Evolutionary conservation across 2,113 vertebrate species (phyloP), one percentile per base, ranked within the genome.

Genomic region (Siphamia tubifer): DNA sequence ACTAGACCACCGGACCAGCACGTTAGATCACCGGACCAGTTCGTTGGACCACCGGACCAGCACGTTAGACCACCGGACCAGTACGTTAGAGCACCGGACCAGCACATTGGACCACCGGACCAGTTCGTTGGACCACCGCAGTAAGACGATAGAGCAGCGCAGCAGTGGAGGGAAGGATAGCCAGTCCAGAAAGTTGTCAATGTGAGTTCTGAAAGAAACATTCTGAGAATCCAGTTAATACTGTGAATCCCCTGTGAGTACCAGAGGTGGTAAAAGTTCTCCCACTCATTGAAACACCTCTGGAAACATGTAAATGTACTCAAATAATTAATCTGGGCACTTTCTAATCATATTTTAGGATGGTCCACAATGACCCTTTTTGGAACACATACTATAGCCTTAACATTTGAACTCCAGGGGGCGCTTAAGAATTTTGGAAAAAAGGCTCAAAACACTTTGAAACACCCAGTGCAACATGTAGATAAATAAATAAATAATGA

Each of bases 151-250:
- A 32, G 95, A 98, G 10, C 88, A 92, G 32, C 94, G 94, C 79
- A 90, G 21, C 51, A 92, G 77, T 12, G 91, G 92, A 19, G 87
- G 85, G 74, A 98, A 95, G 90, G 96, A 98, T 25, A 65, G 60
- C 6, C 94, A 94, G 16, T 90, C 95, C 35, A 93, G 94, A 78
- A 98, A 93, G 74, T 92, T 95, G 74, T 91, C 91, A 24, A 87
- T 95, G 96, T 98, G 88, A 91, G 96, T 96, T 44, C 8, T 20
- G 5, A 7, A 6, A 13, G 1, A 39, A 10, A 38, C 7, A 12
- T 30, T 44, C 15, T 27, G 2, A 27, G 4, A 64, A 25, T 11
- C 6, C 9, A 4, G 10, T 25, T n/a, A n/a, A n/a, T n/a, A n/a
- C n/a, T n/a, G n/a, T n/a, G 34, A 30, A 4, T 2, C 24, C 17